These are phyloP conservation scores for Manacus vitellinus DNA, from an alignment of 2,113 vertebrate genomes.

Conservation along the genomic window DNA sequence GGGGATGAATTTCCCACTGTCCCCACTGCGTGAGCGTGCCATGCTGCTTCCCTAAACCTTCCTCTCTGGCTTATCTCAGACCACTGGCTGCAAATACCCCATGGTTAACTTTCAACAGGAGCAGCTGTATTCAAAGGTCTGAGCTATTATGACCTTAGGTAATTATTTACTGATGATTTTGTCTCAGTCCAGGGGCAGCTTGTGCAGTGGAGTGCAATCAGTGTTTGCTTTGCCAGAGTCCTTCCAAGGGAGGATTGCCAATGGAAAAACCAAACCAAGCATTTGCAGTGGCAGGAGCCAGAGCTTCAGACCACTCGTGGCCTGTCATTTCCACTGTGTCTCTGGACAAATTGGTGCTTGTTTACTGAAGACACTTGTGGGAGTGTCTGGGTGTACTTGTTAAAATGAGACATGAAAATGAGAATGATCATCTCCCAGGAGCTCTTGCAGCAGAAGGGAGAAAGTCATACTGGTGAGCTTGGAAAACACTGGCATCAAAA, in stretches of 20 bases:
- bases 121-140: background rate
- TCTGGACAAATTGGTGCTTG: background rate
- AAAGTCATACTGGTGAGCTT: background rate
- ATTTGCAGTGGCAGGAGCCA: background rate
- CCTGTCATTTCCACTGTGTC: background rate
- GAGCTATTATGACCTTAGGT: background rate
- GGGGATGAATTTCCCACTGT: background rate
- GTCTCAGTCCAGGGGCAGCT: background rate
- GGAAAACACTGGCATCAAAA: background rate
- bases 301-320: background rate
- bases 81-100: background rate
- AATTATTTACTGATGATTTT: constrained; percentile 5
- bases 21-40: background rate
- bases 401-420: background rate
- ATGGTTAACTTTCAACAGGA: constrained; percentile 1
- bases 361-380: background rate
- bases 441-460: background rate
- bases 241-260: accelerated
- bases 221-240: background rate
- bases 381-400: background rate
- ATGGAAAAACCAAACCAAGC: background rate
- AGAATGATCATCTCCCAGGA: background rate
- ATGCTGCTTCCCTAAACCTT: background rate
- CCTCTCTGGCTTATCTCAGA: background rate
- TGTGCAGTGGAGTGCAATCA: background rate